These are phyloP conservation scores for Phenacoccus solenopsis DNA, from an alignment of 1,140 invertebrate genomes.

Conservation along the genomic window DNA sequence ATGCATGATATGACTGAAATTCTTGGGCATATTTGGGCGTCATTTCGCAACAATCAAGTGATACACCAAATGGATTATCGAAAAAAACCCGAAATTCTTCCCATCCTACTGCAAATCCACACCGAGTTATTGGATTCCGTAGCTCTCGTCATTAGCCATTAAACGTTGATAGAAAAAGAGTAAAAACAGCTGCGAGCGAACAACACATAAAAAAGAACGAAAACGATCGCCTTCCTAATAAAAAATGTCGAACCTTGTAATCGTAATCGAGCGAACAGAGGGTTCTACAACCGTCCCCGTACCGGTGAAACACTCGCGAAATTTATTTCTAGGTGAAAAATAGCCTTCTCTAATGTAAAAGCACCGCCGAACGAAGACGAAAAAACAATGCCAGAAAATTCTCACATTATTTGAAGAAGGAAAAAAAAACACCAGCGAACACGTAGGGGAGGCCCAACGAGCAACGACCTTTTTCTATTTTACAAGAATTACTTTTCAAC, in stretches of 20 bases:
- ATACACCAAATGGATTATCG: too few relatives aligned
- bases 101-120: too few relatives aligned
- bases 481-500: not conserved
- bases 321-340: not conserved
- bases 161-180: not conserved
- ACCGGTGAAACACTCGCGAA: not conserved
- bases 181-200: not conserved
- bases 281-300: not conserved
- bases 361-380: not conserved
- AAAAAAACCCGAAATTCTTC: too few relatives aligned
- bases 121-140: too few relatives aligned
- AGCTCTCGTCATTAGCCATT: not conserved
- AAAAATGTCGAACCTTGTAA: not conserved
- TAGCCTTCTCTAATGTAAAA: not conserved
- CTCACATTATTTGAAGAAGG: not conserved
- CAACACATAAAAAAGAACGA: not conserved
- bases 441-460: not conserved
- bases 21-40: too few relatives aligned
- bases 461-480: conserved; percentile 1
- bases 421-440: too few relatives aligned
- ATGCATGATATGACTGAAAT: too few relatives aligned
- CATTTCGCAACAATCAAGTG: too few relatives aligned
- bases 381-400: not conserved
- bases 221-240: not conserved
- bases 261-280: not conserved